These are phyloP conservation scores for Alcedo atthis DNA, from an alignment of 2,797 vertebrate species.

Conservation along the genomic window DNA sequence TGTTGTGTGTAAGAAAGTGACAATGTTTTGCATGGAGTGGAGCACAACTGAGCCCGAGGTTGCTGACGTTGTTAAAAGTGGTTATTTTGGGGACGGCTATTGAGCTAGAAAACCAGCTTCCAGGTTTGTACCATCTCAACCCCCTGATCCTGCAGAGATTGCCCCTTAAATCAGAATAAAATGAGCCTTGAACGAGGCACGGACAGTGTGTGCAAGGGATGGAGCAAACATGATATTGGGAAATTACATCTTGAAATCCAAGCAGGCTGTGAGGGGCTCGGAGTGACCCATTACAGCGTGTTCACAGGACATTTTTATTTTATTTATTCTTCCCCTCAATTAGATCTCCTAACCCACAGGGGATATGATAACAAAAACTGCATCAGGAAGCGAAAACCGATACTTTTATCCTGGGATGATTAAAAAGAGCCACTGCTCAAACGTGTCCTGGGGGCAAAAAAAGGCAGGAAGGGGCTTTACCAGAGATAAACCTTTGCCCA, in stretches of 20 bases:
- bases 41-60: not conserved
- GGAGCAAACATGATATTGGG: rapidly evolving
- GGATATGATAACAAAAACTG: not conserved
- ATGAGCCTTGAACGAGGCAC: not conserved
- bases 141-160: not conserved
- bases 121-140: not conserved
- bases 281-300: not conserved
- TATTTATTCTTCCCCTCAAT: not conserved
- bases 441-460: slow-evolving; percentile 15
- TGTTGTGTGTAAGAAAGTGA: not conserved
- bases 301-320: not conserved
- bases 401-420: not conserved
- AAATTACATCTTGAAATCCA: not conserved
- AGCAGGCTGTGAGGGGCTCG: not conserved
- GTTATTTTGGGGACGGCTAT: rapidly evolving
- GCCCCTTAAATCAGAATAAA: not conserved
- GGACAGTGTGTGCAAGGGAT: not conserved
- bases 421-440: not conserved
- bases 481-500: rapidly evolving
- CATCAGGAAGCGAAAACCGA: not conserved
- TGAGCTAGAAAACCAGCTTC: not conserved
- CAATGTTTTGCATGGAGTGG: rapidly evolving
- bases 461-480: not conserved
- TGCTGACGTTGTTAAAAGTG: not conserved
- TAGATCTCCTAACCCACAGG: not conserved